A percentile compares a stretch with the other conserved stretches of the same genome.
Evolutionary conservation across 1,140 invertebrate species (phyloP).

Genomic region (Heterodera schachtii): DNA sequence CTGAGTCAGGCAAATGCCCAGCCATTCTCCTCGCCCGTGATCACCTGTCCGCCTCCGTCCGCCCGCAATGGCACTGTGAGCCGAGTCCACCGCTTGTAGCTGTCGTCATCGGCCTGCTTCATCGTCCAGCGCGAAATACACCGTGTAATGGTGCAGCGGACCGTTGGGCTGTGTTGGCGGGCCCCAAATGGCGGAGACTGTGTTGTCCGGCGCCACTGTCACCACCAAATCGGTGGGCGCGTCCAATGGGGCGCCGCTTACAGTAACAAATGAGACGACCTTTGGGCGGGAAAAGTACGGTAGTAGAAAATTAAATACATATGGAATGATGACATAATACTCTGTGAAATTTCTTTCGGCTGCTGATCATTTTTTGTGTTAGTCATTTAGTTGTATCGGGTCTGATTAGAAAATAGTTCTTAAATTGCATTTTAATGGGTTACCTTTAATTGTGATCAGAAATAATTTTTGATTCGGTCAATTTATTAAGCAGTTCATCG

Average conservation of each 20-base stretch:
- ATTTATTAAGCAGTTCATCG: too few species aligned
- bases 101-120: slow-evolving; percentile 48
- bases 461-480: too few species aligned
- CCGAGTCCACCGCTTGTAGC: slow-evolving; percentile 60
- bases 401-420: too few species aligned
- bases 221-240: slow-evolving; percentile 58
- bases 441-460: too few species aligned
- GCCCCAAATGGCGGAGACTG: slow-evolving; percentile 57
- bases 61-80: slow-evolving; percentile 49
- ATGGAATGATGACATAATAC: too few species aligned
- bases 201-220: slow-evolving; percentile 58
- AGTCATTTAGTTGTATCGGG: too few species aligned
- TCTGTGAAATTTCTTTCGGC: too few species aligned
- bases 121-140: slow-evolving; percentile 61
- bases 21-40: too few species aligned
- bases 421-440: too few species aligned
- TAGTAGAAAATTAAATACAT: too few species aligned
- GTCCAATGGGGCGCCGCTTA: slow-evolving; percentile 63
- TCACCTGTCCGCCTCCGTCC: slow-evolving; percentile 40
- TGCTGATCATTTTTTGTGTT: too few species aligned
- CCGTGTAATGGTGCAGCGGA: slow-evolving; percentile 31
- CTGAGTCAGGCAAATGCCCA: too few species aligned
- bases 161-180: slow-evolving; percentile 58
- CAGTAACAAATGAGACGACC: slow-evolving; percentile 53
- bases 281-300: slow-evolving; percentile 40